A percentile compares a stretch with the other conserved stretches of the same genome.
phyloP scores from a whole-genome alignment of 2,888 invertebrate species.

The Salpingus planirostris region DNA sequence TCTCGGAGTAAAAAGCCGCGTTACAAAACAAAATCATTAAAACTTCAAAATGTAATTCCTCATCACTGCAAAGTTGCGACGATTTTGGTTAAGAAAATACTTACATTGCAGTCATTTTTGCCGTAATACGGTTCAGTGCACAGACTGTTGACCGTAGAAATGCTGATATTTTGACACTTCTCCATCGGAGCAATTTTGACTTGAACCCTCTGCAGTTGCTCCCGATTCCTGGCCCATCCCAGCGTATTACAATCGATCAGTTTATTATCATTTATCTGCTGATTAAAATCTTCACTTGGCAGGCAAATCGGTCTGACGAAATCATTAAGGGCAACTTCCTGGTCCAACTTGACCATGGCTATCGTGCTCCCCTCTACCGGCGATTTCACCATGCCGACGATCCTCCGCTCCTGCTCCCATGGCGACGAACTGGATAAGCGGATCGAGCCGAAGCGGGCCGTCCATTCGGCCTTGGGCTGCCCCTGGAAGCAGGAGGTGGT shows the following conservation, averaged over 20 bases:
- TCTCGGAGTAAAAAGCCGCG: too few species aligned
- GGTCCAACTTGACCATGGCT: conserved; percentile 70
- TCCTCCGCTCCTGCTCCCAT: conserved; percentile 78
- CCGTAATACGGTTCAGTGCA: conserved; percentile 75
- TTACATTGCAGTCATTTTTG: conserved; percentile 76
- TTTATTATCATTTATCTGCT: conserved; percentile 26
- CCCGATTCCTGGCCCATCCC: conserved; percentile 79
- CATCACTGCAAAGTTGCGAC: conserved; percentile 1
- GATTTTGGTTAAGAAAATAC: too few species aligned
- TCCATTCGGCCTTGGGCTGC: conserved; percentile 83
- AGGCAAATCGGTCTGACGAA: conserved; percentile 78
- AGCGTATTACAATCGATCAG: conserved; percentile 66
- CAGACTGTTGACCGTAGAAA: conserved; percentile 72
- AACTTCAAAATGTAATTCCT: too few species aligned
- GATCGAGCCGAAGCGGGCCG: conserved; percentile 67
- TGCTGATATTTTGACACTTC: conserved; percentile 77
- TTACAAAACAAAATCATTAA: conserved; percentile 1
- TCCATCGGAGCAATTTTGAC: conserved; percentile 68
- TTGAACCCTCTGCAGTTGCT: conserved; percentile 73
- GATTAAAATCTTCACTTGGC: conserved; percentile 49
- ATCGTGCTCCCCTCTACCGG: conserved; percentile 84
- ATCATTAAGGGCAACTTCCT: conserved; percentile 65
- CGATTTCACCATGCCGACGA: conserved; percentile 80
- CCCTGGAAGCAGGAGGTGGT: conserved; percentile 80
- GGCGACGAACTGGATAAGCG: conserved; percentile 72